Evolutionary conservation across 2,113 vertebrate genomes (phyloP).

Genomic region (Typhlomys cinereus): DNA sequence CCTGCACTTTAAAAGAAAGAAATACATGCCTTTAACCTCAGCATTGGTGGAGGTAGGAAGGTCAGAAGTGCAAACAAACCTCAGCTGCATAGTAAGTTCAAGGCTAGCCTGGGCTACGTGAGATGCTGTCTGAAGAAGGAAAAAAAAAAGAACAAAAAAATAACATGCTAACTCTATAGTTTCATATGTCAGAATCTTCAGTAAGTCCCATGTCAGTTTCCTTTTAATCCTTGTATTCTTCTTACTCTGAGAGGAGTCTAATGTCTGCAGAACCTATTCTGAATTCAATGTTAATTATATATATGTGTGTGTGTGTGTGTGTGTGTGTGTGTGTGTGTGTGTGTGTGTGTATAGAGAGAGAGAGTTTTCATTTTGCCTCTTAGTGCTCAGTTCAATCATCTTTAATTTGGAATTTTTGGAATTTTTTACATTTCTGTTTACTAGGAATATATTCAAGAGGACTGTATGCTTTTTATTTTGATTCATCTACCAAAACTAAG

Average conservation of each 20-base stretch:
- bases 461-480: neutral
- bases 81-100: neutral
- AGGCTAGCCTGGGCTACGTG: neutral
- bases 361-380: constrained; percentile 50
- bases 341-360: constrained; percentile 28
- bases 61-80: neutral
- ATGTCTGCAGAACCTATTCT: constrained; percentile 45
- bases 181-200: constrained; percentile 17
- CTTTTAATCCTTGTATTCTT: constrained; percentile 20
- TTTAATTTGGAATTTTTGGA: constrained; percentile 55
- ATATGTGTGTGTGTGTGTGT: too few species aligned
- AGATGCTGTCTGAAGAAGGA: too few species aligned
- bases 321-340: too few species aligned
- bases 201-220: neutral
- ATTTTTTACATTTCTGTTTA: constrained; percentile 53
- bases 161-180: constrained; percentile 2
- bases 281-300: constrained; percentile 41
- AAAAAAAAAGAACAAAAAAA: neutral
- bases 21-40: neutral
- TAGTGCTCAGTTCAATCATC: constrained; percentile 22
- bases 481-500: constrained; percentile 48
- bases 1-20: too few species aligned
- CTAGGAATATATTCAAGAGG: constrained; percentile 26
- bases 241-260: constrained; percentile 25
- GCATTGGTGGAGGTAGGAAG: too few species aligned